Evolutionary conservation across 2,888 invertebrate species (phyloP).

Genomic region (Eristalis tenax): DNA sequence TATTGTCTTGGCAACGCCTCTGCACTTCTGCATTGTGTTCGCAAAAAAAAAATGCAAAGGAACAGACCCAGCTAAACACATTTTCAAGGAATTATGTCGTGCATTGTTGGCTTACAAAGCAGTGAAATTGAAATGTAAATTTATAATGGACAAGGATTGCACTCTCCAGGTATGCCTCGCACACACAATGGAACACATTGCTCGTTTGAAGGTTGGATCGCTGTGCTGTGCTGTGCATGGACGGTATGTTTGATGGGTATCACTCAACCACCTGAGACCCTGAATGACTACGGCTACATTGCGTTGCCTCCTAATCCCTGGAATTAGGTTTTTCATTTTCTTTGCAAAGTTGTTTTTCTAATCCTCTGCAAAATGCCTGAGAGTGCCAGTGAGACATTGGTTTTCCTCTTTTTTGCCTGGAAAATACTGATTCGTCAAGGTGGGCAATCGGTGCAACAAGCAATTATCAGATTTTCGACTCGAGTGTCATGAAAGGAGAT

Average conservation of each 20-base stretch:
- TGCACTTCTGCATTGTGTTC: constrained; percentile 31
- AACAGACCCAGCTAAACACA: constrained; percentile 14
- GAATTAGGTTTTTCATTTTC: constrained; percentile 17
- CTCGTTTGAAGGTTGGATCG: constrained; percentile 53
- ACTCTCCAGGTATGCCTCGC: constrained; percentile 54
- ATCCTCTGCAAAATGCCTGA: constrained; percentile 4
- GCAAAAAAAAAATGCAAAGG: constrained; percentile 6
- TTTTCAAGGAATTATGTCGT: constrained; percentile 58
- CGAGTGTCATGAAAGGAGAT: background rate
- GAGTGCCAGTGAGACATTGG: constrained; percentile 7
- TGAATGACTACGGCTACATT: constrained; percentile 37
- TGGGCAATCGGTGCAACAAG: background rate
- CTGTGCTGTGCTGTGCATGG: constrained; percentile 23
- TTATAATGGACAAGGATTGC: constrained; percentile 64
- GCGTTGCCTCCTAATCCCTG: constrained; percentile 63
- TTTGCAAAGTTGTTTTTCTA: constrained; percentile 11
- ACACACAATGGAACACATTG: constrained; percentile 58
- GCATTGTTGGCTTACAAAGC: constrained; percentile 63
- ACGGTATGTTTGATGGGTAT: constrained; percentile 59
- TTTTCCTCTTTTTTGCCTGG: background rate
- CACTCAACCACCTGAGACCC: constrained; percentile 60
- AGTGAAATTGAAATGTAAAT: constrained; percentile 68
- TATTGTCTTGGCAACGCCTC: background rate
- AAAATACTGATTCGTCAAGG: background rate
- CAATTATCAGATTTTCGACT: background rate